A percentile compares a stretch with the other conserved stretches of the same genome.
phyloP scores from a whole-genome alignment of 2,113 vertebrate genomes.

The Boulengeromyrus knoepffleri region DNA sequence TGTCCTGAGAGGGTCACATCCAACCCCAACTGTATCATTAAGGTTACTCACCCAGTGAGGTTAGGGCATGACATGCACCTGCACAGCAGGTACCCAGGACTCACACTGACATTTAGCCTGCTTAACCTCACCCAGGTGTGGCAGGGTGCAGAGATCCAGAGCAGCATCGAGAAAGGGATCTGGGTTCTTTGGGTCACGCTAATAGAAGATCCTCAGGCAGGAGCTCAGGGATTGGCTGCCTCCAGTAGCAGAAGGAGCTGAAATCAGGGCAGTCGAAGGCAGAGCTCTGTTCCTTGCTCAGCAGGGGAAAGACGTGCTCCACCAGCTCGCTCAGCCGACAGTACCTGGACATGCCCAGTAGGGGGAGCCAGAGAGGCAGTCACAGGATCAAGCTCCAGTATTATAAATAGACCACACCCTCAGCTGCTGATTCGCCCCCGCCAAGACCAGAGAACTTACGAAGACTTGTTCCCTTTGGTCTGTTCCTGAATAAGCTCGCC shows the following conservation, averaged over 20 bases:
- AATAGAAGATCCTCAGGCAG: constrained; percentile 75
- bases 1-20: background rate
- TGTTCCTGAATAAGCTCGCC: constrained; percentile 95
- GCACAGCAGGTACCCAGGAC: background rate
- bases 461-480: constrained; percentile 94
- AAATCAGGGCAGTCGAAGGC: constrained; percentile 85
- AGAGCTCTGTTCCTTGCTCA: constrained; percentile 88
- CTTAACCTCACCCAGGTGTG: background rate
- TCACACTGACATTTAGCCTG: background rate
- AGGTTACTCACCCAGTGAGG: background rate
- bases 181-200: constrained; percentile 25
- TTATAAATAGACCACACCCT: background rate
- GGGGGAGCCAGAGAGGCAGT: background rate
- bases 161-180: background rate
- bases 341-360: constrained; percentile 61
- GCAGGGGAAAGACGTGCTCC: constrained; percentile 88
- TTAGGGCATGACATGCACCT: background rate
- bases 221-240: constrained; percentile 77
- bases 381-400: background rate
- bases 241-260: constrained; percentile 96
- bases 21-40: background rate
- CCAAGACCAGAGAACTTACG: constrained; percentile 65
- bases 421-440: background rate
- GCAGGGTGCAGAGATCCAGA: background rate
- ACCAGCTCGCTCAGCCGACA: constrained; percentile 88